Evolutionary conservation across 2,888 invertebrate genomes (phyloP).

Genomic region (Yponomeuta sedellus): DNA sequence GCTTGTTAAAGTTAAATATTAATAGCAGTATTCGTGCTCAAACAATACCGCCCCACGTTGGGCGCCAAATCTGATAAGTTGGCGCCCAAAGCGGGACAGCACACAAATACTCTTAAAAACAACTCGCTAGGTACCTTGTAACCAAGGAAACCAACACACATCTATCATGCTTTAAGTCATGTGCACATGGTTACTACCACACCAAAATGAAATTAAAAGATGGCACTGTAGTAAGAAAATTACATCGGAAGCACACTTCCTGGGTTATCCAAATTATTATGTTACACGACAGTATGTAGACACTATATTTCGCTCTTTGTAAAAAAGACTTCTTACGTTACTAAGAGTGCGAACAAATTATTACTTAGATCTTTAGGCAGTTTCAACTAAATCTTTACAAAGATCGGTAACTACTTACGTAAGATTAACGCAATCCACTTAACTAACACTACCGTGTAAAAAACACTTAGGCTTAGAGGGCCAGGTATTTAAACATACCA

Average conservation of each 20-base stretch:
- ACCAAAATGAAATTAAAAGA: background rate
- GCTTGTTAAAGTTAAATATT: too few species aligned
- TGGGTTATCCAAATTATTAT: background rate
- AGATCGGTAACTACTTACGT: constrained; percentile 39
- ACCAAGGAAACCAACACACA: background rate
- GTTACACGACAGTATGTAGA: background rate
- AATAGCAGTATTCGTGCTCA: background rate
- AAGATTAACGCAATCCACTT: constrained; percentile 25
- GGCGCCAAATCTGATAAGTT: background rate
- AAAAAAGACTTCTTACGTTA: background rate
- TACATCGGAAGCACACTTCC: background rate
- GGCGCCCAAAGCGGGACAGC: background rate
- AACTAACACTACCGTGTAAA: constrained; percentile 21
- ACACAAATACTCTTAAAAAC: background rate
- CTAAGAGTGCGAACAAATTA: too few species aligned
- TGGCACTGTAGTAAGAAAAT: background rate
- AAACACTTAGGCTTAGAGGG: constrained; percentile 42
- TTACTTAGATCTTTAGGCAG: background rate
- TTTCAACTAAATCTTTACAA: constrained; percentile 15
- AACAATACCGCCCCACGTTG: background rate
- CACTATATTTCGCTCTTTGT: background rate
- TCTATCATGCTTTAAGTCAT: background rate
- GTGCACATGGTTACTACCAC: background rate
- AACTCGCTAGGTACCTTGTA: background rate
- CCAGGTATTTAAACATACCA: constrained; percentile 54